Evolutionary conservation across 2,113 vertebrate species (phyloP).

Genomic region (Otis tarda): DNA sequence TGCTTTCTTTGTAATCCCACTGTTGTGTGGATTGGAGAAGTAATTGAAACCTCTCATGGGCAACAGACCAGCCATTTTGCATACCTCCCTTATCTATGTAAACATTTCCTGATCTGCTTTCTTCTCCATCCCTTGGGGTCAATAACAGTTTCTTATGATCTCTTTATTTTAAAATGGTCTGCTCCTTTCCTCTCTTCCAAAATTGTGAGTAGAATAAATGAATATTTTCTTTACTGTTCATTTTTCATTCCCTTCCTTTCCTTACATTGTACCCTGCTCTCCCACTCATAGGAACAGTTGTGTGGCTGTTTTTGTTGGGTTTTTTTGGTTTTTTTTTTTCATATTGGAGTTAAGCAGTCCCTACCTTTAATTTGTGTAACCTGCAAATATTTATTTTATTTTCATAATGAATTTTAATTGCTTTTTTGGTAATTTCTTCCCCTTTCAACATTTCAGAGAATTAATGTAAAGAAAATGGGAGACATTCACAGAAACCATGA

Average conservation of each 20-base stretch:
- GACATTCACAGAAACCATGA: background rate
- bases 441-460: background rate
- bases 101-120: slow-evolving; percentile 57
- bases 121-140: slow-evolving; percentile 20
- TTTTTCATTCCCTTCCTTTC: slow-evolving; percentile 32
- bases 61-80: background rate
- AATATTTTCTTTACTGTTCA: slow-evolving; percentile 41
- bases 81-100: slow-evolving; percentile 55
- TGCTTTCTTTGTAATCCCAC: slow-evolving; percentile 4
- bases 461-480: background rate
- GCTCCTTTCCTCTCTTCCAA: background rate
- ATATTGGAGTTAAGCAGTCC: background rate
- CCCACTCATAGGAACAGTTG: background rate
- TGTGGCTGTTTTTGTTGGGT: background rate
- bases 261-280: background rate
- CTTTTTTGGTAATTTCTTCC: background rate
- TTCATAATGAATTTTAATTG: background rate
- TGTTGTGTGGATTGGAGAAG: background rate
- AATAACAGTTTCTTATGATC: slow-evolving; percentile 24
- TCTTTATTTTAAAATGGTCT: slow-evolving; percentile 20
- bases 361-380: background rate
- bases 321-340: background rate
- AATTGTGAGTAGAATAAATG: slow-evolving; percentile 21
- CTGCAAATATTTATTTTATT: background rate
- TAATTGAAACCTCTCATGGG: slow-evolving; percentile 51